phyloP scores from a whole-genome alignment of 2,797 vertebrate species.

The Pseudochaenichthys georgianus region DNA sequence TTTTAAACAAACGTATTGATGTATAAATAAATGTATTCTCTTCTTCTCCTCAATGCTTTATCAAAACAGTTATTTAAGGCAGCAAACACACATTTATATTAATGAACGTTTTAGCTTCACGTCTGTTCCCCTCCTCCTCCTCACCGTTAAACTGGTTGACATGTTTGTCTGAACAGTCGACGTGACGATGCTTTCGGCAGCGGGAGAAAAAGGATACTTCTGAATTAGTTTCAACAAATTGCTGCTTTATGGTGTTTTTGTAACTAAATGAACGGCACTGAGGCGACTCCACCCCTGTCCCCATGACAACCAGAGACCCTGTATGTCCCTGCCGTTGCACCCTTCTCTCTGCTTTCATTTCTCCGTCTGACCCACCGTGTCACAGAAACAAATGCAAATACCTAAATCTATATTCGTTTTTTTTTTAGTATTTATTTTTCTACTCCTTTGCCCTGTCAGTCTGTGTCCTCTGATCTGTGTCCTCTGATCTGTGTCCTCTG shows the following conservation, averaged over 20 bases:
- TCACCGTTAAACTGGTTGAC: conserved; percentile 11
- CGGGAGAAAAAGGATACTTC: not conserved
- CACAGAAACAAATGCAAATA: conserved; percentile 34
- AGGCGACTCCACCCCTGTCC: conserved; percentile 10
- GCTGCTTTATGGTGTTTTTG: conserved; percentile 28
- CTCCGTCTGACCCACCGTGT: conserved; percentile 37
- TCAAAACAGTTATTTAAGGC: conserved; percentile 52
- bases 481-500: not conserved
- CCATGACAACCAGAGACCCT: conserved; percentile 6
- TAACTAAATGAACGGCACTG: conserved; percentile 22
- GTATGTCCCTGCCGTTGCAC: conserved; percentile 12
- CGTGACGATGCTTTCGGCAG: conserved; percentile 7
- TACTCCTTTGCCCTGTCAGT: conserved; percentile 60
- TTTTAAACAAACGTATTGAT: conserved; percentile 85
- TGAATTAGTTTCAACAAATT: conserved; percentile 1
- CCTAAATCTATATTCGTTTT: conserved; percentile 49
- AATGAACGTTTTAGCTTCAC: conserved; percentile 54
- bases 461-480: conserved; percentile 6
- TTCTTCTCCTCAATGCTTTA: conserved; percentile 68
- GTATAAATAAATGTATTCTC: conserved; percentile 80
- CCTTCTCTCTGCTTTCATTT: conserved; percentile 5
- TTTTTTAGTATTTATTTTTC: conserved; percentile 73
- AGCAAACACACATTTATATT: conserved; percentile 51
- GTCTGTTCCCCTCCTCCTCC: not conserved
- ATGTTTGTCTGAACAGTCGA: conserved; percentile 12